Evolutionary conservation across 2,888 invertebrate genomes (phyloP).

Genomic region (Agrotis segetum): DNA sequence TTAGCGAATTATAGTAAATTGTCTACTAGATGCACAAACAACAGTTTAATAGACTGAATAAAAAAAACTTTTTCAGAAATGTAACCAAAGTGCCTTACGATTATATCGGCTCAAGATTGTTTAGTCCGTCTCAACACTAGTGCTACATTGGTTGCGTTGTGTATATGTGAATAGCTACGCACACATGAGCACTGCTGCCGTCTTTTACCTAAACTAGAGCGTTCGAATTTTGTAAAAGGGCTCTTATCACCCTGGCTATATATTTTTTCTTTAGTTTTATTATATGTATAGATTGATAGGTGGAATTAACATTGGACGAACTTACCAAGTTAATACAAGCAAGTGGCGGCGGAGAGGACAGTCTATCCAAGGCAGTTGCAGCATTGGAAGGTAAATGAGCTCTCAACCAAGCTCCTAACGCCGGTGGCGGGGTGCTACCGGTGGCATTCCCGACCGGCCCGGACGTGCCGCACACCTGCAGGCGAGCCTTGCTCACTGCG

Average conservation of each 20-base stretch:
- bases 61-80: no score
- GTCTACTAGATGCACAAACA: no score
- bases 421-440: constrained; percentile 74
- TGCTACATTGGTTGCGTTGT: not conserved
- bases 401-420: constrained; percentile 83
- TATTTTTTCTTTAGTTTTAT: no score
- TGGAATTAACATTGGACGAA: not conserved
- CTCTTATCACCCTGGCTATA: not conserved
- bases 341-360: constrained; percentile 78
- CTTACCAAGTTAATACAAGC: constrained; percentile 79
- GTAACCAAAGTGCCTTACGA: constrained; percentile 19
- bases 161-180: not conserved
- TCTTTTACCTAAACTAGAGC: no score
- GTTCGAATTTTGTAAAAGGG: not conserved
- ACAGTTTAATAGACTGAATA: no score
- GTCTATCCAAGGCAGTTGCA: constrained; percentile 78
- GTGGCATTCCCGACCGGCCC: constrained; percentile 70
- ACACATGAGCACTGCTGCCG: no score
- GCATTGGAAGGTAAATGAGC: constrained; percentile 80
- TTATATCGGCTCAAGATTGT: not conserved
- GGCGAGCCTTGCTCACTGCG: constrained; percentile 77
- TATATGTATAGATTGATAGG: no score
- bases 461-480: constrained; percentile 80
- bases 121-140: not conserved
- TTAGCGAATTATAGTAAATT: not conserved